Evolutionary conservation across 2,113 vertebrate species (phyloP).

Genomic region (Tonatia bakeri): DNA sequence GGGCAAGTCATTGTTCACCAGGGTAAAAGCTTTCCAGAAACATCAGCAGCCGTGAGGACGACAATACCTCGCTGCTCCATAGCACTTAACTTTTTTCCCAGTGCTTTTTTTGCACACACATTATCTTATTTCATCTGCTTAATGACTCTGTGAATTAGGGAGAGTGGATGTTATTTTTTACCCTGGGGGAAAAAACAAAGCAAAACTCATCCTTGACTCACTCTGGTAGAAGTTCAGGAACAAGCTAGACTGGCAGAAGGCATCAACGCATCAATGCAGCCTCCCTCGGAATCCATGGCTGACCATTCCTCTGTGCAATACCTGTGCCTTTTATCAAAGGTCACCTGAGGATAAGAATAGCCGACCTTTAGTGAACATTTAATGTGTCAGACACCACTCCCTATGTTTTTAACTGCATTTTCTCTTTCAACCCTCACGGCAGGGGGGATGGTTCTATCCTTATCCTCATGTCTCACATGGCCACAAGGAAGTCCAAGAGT

Average conservation of each 20-base stretch:
- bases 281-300: not conserved
- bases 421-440: not conserved
- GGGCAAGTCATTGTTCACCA: slow-evolving; percentile 15
- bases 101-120: slow-evolving; percentile 10
- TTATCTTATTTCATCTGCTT: slow-evolving; percentile 42
- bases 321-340: slow-evolving; percentile 19
- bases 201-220: not conserved
- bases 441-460: not conserved
- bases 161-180: slow-evolving; percentile 20
- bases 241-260: not conserved
- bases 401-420: not conserved
- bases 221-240: not conserved
- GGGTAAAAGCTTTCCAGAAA: slow-evolving; percentile 45
- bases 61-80: not conserved
- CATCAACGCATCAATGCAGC: not conserved
- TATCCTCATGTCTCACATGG: not conserved
- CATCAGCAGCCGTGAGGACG: not conserved
- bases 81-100: not conserved
- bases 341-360: slow-evolving; percentile 26
- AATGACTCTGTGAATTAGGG: slow-evolving; percentile 47
- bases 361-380: not conserved
- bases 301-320: not conserved
- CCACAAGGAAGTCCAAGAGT: not conserved
- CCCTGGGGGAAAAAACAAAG: not conserved
- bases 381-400: not conserved